phyloP scores from a whole-genome alignment of 2,888 invertebrate species.

The Diploptera punctata region DNA sequence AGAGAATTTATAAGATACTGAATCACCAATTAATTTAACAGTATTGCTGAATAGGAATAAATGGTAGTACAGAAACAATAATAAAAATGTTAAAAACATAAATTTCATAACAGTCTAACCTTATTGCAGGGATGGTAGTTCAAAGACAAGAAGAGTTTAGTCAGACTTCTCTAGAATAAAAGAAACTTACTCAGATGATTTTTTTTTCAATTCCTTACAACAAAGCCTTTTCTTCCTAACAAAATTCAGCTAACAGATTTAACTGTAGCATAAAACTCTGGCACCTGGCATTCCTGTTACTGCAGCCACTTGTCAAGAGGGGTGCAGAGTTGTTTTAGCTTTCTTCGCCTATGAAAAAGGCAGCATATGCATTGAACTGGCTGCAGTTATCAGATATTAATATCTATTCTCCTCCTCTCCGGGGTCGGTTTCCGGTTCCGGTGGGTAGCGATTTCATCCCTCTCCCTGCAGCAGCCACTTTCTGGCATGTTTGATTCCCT shows the following conservation, averaged over 20 bases:
- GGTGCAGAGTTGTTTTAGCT: constrained; percentile 14
- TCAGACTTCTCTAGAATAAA: constrained; percentile 12
- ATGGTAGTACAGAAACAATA: too few relatives aligned
- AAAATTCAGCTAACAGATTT: constrained; percentile 12
- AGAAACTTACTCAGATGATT: background rate
- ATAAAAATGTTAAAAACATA: background rate
- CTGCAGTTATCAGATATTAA: constrained; percentile 9
- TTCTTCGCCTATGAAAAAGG: background rate
- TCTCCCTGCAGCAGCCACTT: constrained; percentile 19
- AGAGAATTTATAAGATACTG: too few relatives aligned
- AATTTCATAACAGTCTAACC: constrained; percentile 6
- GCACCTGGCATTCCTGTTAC: background rate
- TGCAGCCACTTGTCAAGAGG: constrained; percentile 9
- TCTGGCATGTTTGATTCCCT: constrained; percentile 18
- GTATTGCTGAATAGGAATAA: too few relatives aligned
- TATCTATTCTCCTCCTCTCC: constrained; percentile 17
- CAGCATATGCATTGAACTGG: constrained; percentile 14
- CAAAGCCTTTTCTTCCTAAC: constrained; percentile 17
- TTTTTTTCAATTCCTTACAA: constrained; percentile 13
- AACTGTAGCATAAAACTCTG: constrained; percentile 19
- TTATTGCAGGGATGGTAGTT: background rate
- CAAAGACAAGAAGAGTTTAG: background rate
- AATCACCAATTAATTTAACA: too few relatives aligned
- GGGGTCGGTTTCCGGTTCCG: constrained; percentile 38
- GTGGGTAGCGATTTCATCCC: constrained; percentile 34